phyloP scores from a whole-genome alignment of 2,888 invertebrate genomes.

The Colletes collaris region DNA sequence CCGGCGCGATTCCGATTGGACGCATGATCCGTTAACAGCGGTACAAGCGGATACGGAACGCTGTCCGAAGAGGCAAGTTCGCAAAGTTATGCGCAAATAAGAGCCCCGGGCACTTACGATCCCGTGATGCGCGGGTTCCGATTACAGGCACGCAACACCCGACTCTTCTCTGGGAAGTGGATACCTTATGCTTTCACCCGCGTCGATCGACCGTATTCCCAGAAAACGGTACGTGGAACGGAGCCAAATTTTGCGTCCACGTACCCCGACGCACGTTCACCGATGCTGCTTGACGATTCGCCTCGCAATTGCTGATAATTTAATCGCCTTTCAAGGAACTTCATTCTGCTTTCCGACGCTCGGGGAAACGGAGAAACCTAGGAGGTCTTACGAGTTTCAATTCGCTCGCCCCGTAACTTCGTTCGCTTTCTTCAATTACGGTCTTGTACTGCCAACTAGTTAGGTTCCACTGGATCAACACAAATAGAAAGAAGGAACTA shows the following conservation, averaged over 20 bases:
- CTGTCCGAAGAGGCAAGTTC: slow-evolving; percentile 47
- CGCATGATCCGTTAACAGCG: slow-evolving; percentile 47
- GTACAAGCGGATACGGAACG: slow-evolving; percentile 21
- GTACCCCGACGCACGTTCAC: not conserved
- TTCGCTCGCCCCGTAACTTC: not conserved
- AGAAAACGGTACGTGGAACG: slow-evolving; percentile 48
- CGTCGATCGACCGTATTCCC: slow-evolving; percentile 49
- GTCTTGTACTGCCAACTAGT: too few species aligned
- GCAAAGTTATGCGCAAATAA: slow-evolving; percentile 71
- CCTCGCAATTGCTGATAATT: slow-evolving; percentile 30
- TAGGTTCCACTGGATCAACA: too few species aligned
- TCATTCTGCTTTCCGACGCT: slow-evolving; percentile 32
- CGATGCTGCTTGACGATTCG: slow-evolving; percentile 32
- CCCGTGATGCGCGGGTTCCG: slow-evolving; percentile 68
- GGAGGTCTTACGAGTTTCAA: slow-evolving; percentile 1
- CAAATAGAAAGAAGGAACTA: too few species aligned
- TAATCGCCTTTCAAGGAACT: slow-evolving; percentile 39
- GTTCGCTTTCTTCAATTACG: too few species aligned
- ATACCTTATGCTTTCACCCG: slow-evolving; percentile 61
- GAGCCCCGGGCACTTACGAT: slow-evolving; percentile 68
- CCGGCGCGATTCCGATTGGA: slow-evolving; percentile 9
- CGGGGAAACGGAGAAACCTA: not conserved
- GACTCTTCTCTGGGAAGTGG: slow-evolving; percentile 53
- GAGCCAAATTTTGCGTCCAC: slow-evolving; percentile 48
- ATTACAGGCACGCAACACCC: slow-evolving; percentile 77